Base-by-base conservation (phyloP, 2,888 invertebrate species). In the Caenorhabditis zanzibari region DNA sequence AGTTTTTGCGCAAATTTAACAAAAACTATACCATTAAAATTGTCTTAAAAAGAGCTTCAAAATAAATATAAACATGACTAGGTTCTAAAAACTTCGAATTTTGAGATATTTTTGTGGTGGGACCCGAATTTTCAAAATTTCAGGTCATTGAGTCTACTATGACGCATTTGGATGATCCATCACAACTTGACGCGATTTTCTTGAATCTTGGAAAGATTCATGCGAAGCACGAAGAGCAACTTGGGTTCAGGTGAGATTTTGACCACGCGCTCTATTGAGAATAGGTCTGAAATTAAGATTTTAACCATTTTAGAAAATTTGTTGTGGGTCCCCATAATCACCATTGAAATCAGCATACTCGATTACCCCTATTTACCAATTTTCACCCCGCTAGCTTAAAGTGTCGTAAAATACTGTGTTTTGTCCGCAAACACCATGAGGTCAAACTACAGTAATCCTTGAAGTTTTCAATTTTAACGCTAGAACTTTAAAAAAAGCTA, bases 61-160 rank as follows among this genome's bases (percentile, higher is more conserved):
- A 59, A 28, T 41, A n/a, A 47, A 19, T 47, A 47, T 47, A 47
- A 47, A n/a, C n/a, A 47, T n/a, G 47, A 47, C 47, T 47, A 19
- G n/a, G 47, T 47, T 2, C 47, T 10, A 12, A 12, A 47, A 5
- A 47, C 1, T 47, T 47, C 2, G 19, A 47, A 2, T 47, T n/a
- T 47, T 19, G n/a, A 10, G 44, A n/a, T n/a, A n/a, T 44, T 44
- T 44, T 5, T 16, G 4, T 12, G 44, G 16, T n/a, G n/a, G n/a
- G n/a, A 24, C 7, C 1, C 1, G 9, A 5, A 9, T 3, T 22
- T 52, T 52, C 52, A 52, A 58, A 58, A 58, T 26, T 75, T n/a
- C 59, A 89, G 85, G 87, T 89, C 10, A 88, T 89, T 41, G 89
- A 89, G 54, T 86, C 85, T 10, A 87, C 87, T 3, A 88, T 89